These are phyloP conservation scores for Lepidocyrtinus sp. DNA, from an alignment of 2,888 invertebrate species.

Conservation along the genomic window DNA sequence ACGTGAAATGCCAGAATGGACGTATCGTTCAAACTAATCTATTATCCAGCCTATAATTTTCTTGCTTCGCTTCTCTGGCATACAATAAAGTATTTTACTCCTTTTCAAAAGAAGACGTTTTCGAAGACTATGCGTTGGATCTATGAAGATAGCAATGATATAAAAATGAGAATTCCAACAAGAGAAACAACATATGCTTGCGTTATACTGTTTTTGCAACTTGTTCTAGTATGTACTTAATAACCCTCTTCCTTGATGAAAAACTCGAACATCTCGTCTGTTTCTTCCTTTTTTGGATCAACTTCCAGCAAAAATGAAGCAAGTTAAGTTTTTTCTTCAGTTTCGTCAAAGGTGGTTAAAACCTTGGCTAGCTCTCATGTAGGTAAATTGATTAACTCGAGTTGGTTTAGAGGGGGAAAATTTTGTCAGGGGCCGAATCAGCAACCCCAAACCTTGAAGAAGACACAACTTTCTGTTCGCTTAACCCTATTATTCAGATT, in stretches of 20 bases:
- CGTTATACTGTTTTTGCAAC: neutral
- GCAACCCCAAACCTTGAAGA: neutral
- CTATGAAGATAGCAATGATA: neutral
- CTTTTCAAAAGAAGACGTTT: neutral
- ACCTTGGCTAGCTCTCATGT: neutral
- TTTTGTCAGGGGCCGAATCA: neutral
- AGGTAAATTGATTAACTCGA: neutral
- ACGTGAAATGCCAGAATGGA: neutral
- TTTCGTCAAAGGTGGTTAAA: neutral
- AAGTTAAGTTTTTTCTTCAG: too few species aligned
- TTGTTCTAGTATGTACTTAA: too few species aligned
- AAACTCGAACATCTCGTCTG: too few species aligned
- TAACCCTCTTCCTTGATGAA: too few species aligned
- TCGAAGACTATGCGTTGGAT: neutral
- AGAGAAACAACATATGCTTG: neutral
- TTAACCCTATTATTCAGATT: neutral
- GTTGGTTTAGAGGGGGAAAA: neutral
- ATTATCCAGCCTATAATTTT: neutral
- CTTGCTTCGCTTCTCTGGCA: neutral
- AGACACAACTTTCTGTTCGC: neutral
- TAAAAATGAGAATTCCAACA: neutral
- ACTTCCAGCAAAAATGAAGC: too few species aligned
- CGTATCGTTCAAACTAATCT: neutral
- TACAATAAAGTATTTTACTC: too few species aligned
- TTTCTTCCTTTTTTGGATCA: too few species aligned